Percentiles rank a stretch among this genome's conserved stretches.
Conservation (phyloP, 37 sponge, comb jelly and placozoan genomes). For the Bolinopsis microptera region DNA sequence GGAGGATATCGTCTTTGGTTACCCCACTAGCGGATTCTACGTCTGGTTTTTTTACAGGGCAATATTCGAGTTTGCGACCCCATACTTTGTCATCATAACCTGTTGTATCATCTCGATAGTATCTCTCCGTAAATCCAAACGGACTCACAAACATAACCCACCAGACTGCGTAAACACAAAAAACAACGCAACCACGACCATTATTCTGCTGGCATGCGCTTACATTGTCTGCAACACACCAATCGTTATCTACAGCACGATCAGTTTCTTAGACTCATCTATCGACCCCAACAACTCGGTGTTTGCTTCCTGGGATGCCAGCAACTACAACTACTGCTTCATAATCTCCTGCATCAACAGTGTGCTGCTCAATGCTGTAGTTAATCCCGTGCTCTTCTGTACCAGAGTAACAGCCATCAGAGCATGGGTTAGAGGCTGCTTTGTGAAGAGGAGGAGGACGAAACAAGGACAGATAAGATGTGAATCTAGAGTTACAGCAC, state of each 20-base stretch:
- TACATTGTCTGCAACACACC: background rate
- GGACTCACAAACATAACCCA: background rate
- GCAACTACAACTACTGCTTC: background rate
- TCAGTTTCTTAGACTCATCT: background rate
- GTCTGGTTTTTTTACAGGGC: background rate
- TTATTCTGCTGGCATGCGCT: background rate
- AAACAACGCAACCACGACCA: background rate
- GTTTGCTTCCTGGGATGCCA: background rate
- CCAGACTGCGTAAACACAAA: background rate
- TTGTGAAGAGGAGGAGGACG: too few species aligned
- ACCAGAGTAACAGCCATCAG: background rate
- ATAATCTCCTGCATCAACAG: background rate
- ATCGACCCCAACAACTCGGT: background rate
- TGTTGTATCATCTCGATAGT: background rate
- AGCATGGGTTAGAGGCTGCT: background rate
- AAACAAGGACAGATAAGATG: too few species aligned
- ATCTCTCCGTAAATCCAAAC: background rate
- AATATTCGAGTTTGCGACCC: constrained; percentile 27
- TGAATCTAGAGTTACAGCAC: too few species aligned
- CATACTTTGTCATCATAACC: background rate
- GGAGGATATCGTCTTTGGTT: background rate
- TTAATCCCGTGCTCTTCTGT: background rate
- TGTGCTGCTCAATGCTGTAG: background rate
- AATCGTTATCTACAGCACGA: background rate
- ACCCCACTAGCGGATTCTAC: background rate